phyloP scores from a whole-genome alignment of 2,113 vertebrate genomes.

The Formicarius rufipectus region DNA sequence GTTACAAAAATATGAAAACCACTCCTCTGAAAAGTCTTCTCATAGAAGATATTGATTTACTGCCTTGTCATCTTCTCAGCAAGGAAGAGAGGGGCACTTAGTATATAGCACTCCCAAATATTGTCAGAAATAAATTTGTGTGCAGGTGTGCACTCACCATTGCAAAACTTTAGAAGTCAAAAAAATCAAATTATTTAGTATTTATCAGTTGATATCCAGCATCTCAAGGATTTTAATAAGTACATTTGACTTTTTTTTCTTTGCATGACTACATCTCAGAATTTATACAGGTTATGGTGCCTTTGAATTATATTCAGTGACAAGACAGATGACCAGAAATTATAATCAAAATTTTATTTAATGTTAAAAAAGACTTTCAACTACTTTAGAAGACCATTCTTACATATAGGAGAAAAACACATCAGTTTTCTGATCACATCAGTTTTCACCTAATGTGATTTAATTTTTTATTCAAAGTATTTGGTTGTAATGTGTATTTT shows the following conservation, averaged over 20 bases:
- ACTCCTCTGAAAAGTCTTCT: background rate
- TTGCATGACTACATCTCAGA: background rate
- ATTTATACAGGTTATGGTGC: background rate
- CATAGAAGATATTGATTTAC: background rate
- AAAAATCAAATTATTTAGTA: background rate
- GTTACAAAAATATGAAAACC: background rate
- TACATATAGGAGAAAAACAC: background rate
- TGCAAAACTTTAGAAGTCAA: background rate
- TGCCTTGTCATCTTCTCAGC: background rate
- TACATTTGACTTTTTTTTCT: background rate
- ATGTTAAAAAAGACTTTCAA: background rate
- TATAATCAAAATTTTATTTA: background rate
- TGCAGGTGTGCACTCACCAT: background rate
- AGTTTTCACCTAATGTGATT: background rate
- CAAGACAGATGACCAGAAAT: background rate
- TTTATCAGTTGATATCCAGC: background rate
- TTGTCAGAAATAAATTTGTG: background rate
- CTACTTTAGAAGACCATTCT: background rate
- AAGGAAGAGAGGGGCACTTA: background rate
- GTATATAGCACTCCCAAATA: background rate
- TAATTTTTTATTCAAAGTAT: background rate
- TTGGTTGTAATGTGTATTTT: background rate
- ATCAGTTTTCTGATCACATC: background rate
- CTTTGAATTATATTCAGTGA: background rate
- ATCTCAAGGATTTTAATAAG: background rate